Percentiles rank a stretch among this genome's conserved stretches.
phyloP scores from a whole-genome alignment of 2,797 vertebrate species.

The Oreochromis grahami region DNA sequence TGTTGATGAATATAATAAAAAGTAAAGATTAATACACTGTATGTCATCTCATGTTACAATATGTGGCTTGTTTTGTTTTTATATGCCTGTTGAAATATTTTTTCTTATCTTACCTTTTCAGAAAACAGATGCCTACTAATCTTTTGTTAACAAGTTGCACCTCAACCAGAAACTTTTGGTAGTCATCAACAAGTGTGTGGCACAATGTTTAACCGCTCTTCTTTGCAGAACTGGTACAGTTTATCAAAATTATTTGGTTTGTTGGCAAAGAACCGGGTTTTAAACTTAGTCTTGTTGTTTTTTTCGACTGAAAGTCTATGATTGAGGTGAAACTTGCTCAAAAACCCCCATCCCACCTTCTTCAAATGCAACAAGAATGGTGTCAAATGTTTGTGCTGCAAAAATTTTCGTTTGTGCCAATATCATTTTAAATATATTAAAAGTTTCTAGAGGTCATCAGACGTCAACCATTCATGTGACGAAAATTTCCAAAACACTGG shows the following conservation, averaged over 20 bases:
- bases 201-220: not conserved
- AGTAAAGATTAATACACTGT: not conserved
- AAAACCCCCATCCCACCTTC: not conserved
- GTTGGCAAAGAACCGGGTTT: not conserved
- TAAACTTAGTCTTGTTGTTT: not conserved
- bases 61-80: not conserved
- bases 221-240: not conserved
- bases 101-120: not conserved
- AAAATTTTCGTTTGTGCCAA: not conserved
- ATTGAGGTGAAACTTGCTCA: not conserved
- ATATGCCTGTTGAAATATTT: not conserved
- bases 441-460: not conserved
- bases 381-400: not conserved
- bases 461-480: not conserved
- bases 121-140: not conserved
- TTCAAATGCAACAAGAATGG: not conserved
- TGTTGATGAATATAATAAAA: not conserved
- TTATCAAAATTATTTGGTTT: not conserved
- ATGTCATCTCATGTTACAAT: not conserved
- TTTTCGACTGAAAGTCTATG: not conserved
- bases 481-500: not conserved
- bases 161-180: not conserved
- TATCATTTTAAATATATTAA: not conserved
- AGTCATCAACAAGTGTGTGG: not conserved
- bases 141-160: not conserved